Percentiles rank a stretch among this genome's conserved stretches.
Conservation (phyloP, 2,113 vertebrate species). For the Megalops atlanticus region DNA sequence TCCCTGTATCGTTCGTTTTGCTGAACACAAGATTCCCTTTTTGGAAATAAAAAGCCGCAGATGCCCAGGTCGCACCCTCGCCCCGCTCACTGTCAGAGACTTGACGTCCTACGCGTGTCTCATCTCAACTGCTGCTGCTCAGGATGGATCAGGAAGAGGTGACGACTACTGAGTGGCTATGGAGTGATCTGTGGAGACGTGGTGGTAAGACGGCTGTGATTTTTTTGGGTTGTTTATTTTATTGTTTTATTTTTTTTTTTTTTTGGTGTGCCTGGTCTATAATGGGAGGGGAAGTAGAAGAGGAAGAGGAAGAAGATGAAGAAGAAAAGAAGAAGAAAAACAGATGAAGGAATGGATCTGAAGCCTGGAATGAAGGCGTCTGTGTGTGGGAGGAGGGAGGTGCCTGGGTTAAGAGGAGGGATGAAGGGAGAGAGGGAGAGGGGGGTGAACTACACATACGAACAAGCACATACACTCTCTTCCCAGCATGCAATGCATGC, state of each 20-base stretch:
- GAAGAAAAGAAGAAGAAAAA: slow-evolving; percentile 7
- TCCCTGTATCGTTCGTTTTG: too few relatives aligned
- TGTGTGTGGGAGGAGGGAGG: slow-evolving; percentile 27
- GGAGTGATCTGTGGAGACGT: background rate
- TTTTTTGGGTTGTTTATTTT: background rate
- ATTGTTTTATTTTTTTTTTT: too few relatives aligned
- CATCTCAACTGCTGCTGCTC: background rate
- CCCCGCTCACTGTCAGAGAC: background rate
- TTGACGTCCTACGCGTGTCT: background rate
- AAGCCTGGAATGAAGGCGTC: slow-evolving; percentile 22
- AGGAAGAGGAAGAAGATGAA: background rate
- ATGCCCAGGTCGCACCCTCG: background rate
- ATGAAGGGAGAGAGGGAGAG: slow-evolving; percentile 38
- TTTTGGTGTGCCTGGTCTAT: background rate
- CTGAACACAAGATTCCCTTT: too few relatives aligned
- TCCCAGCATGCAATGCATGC: slow-evolving; percentile 67
- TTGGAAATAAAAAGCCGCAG: background rate
- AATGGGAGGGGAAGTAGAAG: background rate
- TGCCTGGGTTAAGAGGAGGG: slow-evolving; percentile 8
- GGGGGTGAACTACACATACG: slow-evolving; percentile 44
- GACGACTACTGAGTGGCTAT: background rate
- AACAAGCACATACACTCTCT: slow-evolving; percentile 38
- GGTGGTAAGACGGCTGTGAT: background rate
- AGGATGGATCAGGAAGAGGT: background rate
- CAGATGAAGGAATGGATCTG: background rate